Conservation (phyloP, 2,797 vertebrate genomes). For the Antrozous pallidus region DNA sequence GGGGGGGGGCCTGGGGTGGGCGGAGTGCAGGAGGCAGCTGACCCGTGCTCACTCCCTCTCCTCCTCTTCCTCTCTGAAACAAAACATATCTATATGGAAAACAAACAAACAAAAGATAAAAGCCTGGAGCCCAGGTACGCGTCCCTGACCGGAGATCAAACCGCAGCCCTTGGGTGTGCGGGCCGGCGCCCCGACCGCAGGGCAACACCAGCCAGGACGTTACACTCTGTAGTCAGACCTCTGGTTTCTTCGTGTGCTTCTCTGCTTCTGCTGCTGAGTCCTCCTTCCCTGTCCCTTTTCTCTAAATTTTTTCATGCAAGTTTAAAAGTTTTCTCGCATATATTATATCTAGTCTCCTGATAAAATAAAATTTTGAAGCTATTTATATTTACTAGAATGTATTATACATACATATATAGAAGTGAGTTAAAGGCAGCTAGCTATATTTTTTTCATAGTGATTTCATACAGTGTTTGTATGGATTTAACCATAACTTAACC, state of each 20-base stretch:
- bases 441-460: not conserved
- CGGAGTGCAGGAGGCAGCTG: no score
- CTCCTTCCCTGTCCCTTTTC: not conserved
- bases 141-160: no score
- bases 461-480: not conserved
- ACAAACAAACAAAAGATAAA: no score
- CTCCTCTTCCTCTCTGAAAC: no score
- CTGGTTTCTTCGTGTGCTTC: not conserved
- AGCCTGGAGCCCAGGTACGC: no score
- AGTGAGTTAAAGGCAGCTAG: not conserved
- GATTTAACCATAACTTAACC: not conserved
- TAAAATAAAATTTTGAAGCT: not conserved
- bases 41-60: no score
- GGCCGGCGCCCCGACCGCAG: no score
- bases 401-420: not conserved
- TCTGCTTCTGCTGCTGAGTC: not conserved
- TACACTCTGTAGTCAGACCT: no score
- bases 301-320: constrained; percentile 5
- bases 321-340: not conserved
- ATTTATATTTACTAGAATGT: not conserved
- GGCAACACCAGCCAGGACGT: no score
- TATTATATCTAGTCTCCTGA: not conserved
- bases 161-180: no score
- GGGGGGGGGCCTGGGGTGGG: no score
- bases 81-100: no score